Percentiles rank a stretch among this genome's conserved stretches.
These are phyloP conservation scores for Borostomias antarcticus DNA, from an alignment of 2,797 vertebrate genomes.

Conservation along the genomic window DNA sequence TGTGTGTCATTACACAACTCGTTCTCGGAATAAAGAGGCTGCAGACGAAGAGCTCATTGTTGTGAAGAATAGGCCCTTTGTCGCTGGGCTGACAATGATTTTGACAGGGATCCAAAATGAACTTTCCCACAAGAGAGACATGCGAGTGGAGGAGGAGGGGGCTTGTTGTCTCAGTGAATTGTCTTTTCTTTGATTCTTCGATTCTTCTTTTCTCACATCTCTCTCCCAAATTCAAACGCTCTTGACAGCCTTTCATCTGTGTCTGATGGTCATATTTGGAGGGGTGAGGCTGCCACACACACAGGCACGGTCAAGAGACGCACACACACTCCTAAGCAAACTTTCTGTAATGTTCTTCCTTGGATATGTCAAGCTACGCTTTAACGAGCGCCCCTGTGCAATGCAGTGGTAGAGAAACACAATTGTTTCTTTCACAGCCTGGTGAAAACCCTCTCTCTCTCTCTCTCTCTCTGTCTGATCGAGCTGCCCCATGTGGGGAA, in stretches of 20 bases:
- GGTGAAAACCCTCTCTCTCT: conserved; percentile 27
- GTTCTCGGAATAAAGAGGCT: too few species aligned
- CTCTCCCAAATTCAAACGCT: too few species aligned
- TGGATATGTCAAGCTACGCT: conserved; percentile 13
- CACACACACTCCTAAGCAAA: conserved; percentile 19
- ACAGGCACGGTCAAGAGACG: conserved; percentile 22
- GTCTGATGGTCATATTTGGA: background rate
- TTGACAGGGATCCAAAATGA: conserved; percentile 43
- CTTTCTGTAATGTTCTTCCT: background rate
- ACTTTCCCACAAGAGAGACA: conserved; percentile 38
- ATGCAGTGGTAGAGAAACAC: conserved; percentile 37
- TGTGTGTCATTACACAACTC: background rate
- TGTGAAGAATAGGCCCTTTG: conserved; percentile 37
- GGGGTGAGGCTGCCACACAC: background rate
- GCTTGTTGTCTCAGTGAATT: conserved; percentile 27
- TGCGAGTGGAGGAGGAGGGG: conserved; percentile 1
- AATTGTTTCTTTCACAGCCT: conserved; percentile 26
- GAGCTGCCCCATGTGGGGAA: conserved; percentile 8
- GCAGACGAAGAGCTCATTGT: conserved; percentile 27
- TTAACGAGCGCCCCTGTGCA: conserved; percentile 45
- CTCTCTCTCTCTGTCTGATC: conserved; percentile 35
- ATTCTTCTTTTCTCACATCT: background rate
- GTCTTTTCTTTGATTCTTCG: background rate
- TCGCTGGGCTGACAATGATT: conserved; percentile 33
- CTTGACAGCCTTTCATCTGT: too few species aligned